Evolutionary conservation across 2,888 invertebrate genomes (phyloP).

Genomic region (Cheilosia grossa): DNA sequence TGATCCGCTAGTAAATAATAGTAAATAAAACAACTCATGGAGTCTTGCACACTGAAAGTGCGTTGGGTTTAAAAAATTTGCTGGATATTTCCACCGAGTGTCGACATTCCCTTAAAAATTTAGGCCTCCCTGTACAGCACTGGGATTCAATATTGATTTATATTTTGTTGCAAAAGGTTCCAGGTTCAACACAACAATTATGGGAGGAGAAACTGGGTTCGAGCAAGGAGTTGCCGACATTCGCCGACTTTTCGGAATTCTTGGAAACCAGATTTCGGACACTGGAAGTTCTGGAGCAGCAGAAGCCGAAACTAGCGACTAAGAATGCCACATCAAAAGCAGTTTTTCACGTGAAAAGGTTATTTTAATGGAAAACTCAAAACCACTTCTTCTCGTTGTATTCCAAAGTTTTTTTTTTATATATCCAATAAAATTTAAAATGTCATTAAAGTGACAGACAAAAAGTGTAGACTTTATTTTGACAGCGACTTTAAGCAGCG

Average conservation of each 20-base stretch:
- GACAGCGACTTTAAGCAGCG: too few species aligned
- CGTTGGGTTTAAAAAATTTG: background rate
- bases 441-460: too few species aligned
- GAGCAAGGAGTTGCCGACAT: constrained; percentile 12
- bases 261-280: constrained; percentile 16
- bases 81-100: constrained; percentile 17
- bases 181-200: constrained; percentile 26
- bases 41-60: too few species aligned
- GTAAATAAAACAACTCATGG: too few species aligned
- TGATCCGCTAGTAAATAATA: too few species aligned
- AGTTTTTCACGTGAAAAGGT: constrained; percentile 5
- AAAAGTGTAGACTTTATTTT: too few species aligned
- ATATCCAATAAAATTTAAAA: too few species aligned
- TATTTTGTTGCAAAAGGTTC: constrained; percentile 19
- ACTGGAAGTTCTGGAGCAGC: background rate
- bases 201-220: constrained; percentile 4
- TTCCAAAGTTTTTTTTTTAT: too few species aligned
- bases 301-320: background rate
- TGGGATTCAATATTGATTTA: constrained; percentile 36
- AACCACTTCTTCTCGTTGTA: too few species aligned
- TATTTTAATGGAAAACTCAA: too few species aligned
- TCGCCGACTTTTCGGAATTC: constrained; percentile 12
- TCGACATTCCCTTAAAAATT: constrained; percentile 20
- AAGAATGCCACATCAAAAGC: constrained; percentile 1
- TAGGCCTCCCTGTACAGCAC: constrained; percentile 11